These are phyloP conservation scores for Osedax fenrisi DNA, from an alignment of 2,888 invertebrate genomes.

Conservation along the genomic window DNA sequence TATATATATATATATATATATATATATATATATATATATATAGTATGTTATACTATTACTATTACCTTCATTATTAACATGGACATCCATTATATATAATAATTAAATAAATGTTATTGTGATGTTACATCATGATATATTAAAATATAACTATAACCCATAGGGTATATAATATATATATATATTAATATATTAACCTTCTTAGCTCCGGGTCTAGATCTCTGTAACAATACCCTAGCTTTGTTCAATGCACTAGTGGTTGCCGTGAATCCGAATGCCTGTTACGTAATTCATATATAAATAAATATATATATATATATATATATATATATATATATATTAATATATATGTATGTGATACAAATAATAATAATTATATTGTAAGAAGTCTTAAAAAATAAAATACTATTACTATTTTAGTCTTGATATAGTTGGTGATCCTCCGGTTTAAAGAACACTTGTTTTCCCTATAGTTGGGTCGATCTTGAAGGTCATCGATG, in stretches of 20 bases:
- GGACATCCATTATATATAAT: no score
- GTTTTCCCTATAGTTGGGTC: slow-evolving; percentile 27
- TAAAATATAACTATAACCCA: no score
- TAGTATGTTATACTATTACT: no score
- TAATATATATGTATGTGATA: background rate
- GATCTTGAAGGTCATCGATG: slow-evolving; percentile 36
- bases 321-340: background rate
- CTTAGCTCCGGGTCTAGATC: slow-evolving; percentile 30
- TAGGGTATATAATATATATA: no score
- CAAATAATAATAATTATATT: no score
- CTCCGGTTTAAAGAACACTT: slow-evolving; percentile 36
- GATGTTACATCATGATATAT: no score
- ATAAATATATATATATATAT: background rate
- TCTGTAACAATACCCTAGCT: slow-evolving; percentile 32
- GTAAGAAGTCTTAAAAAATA: background rate
- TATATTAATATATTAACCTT: no score
- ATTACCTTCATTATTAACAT: no score
- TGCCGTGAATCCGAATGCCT: slow-evolving; percentile 38
- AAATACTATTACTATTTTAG: background rate
- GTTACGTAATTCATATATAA: background rate
- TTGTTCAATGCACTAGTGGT: slow-evolving; percentile 35
- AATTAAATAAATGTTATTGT: no score
- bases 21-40: no score
- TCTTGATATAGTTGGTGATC: slow-evolving; percentile 15
- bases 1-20: no score